These are phyloP conservation scores for Pontoporia blainvillei DNA, from an alignment of 2,113 vertebrate species.

Conservation along the genomic window DNA sequence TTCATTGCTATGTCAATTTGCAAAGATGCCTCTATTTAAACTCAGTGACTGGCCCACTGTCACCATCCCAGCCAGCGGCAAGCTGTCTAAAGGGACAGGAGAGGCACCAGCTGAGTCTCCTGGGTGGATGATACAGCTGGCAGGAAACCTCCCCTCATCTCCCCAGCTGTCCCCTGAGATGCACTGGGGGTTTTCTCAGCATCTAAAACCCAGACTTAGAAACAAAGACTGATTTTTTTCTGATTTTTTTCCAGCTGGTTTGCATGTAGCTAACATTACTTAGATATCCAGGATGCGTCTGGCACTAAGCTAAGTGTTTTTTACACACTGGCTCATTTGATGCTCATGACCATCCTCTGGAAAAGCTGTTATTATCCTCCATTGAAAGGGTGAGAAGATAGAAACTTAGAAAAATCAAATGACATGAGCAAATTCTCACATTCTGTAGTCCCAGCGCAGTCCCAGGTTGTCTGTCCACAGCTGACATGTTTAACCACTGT, in stretches of 20 bases:
- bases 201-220: not conserved
- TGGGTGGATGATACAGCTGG: not conserved
- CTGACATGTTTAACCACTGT: not conserved
- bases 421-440: not conserved
- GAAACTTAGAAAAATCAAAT: not conserved
- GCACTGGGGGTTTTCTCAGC: not conserved
- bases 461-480: not conserved
- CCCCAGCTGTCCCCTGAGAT: not conserved
- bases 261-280: not conserved
- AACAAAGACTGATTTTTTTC: not conserved
- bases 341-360: not conserved
- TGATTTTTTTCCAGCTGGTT: not conserved
- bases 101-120: constrained; percentile 10
- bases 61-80: constrained; percentile 36
- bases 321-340: not conserved
- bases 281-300: not conserved
- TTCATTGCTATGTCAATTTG: constrained; percentile 64
- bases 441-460: not conserved
- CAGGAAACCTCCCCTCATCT: not conserved
- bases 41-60: constrained; percentile 44
- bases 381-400: not conserved
- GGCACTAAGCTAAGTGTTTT: not conserved
- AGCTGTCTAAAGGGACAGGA: constrained; percentile 42
- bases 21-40: constrained; percentile 68
- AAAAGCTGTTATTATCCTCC: not conserved